These are phyloP conservation scores for Sandelia bainsii DNA, from an alignment of 2,797 vertebrate species.

Conservation along the genomic window DNA sequence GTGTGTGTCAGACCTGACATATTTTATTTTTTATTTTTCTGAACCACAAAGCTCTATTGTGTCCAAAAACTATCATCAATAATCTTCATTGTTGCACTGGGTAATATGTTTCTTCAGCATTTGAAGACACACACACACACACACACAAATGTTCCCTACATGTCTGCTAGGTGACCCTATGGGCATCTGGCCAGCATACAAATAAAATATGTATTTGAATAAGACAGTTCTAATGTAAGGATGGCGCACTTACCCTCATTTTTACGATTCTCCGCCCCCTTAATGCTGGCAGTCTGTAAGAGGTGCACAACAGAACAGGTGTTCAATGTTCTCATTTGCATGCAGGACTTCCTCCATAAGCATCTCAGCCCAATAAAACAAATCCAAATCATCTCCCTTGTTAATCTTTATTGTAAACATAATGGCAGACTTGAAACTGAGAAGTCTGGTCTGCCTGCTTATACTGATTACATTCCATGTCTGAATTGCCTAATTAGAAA, in stretches of 20 bases:
- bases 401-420: background rate
- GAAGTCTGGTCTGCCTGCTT: background rate
- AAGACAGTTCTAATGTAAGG: no score
- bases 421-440: background rate
- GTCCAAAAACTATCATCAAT: no score
- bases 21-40: no score
- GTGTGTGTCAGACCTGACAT: no score
- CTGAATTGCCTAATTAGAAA: background rate
- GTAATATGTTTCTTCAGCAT: no score
- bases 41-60: no score
- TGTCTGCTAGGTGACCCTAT: no score
- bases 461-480: background rate
- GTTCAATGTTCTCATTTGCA: conserved; percentile 7
- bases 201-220: no score
- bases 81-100: no score
- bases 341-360: background rate
- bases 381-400: background rate
- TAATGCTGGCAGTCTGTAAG: conserved; percentile 89
- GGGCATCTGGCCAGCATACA: no score
- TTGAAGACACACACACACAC: no score
- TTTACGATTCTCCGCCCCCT: conserved; percentile 84
- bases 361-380: background rate
- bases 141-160: no score
- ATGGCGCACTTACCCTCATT: conserved; percentile 86
- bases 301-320: conserved; percentile 49